phyloP scores from a whole-genome alignment of 2,113 vertebrate species.

The Salvelinus fontinalis region DNA sequence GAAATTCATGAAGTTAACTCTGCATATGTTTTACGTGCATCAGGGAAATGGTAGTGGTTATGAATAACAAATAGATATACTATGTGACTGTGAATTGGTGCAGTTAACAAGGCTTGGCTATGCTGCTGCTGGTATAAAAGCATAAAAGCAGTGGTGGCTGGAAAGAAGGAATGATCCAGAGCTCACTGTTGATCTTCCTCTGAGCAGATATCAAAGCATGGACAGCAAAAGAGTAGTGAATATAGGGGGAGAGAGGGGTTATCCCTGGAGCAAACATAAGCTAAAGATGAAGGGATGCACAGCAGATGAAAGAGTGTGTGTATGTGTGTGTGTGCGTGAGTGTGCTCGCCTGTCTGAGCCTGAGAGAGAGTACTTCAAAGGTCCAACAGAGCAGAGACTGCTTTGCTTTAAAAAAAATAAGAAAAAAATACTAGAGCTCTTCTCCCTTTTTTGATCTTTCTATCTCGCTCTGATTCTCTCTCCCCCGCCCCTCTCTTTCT shows the following conservation, averaged over 20 bases:
- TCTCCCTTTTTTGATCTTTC: background rate
- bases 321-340: constrained; percentile 36
- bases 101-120: constrained; percentile 23
- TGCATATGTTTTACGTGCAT: constrained; percentile 50
- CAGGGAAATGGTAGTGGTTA: constrained; percentile 67
- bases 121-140: constrained; percentile 54
- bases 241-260: constrained; percentile 49
- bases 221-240: constrained; percentile 62
- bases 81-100: constrained; percentile 18
- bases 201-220: constrained; percentile 68
- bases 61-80: constrained; percentile 71
- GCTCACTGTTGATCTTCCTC: constrained; percentile 60
- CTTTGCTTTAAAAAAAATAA: no score
- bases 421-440: background rate
- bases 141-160: constrained; percentile 43
- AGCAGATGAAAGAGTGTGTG: constrained; percentile 65
- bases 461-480: background rate
- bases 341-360: no score
- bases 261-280: constrained; percentile 65
- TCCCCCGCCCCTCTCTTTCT: no score
- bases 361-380: constrained; percentile 64
- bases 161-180: constrained; percentile 56
- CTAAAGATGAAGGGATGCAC: constrained; percentile 67
- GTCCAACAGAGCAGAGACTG: background rate
- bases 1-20: constrained; percentile 41